These are phyloP conservation scores for Eudasyphora cyanicolor DNA, from an alignment of 2,888 invertebrate genomes.

Conservation along the genomic window DNA sequence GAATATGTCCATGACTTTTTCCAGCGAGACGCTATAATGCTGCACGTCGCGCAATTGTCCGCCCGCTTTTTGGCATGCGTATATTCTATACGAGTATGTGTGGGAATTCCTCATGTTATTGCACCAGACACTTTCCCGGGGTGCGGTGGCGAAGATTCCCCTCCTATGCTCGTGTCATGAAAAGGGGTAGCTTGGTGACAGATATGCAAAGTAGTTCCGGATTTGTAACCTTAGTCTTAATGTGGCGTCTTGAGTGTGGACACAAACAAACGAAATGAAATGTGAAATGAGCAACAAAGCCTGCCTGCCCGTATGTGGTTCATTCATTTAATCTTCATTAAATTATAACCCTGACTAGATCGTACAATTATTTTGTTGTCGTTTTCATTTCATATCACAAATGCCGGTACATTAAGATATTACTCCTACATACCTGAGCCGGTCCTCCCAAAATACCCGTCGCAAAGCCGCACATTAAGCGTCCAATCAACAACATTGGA, in stretches of 20 bases:
- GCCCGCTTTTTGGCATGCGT: constrained; percentile 26
- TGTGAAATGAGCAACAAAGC: constrained; percentile 50
- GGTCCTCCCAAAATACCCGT: constrained; percentile 88
- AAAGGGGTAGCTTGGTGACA: constrained; percentile 29
- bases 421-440: constrained; percentile 84
- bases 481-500: constrained; percentile 83
- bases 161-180: neutral
- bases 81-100: constrained; percentile 12
- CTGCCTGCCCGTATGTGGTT: neutral
- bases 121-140: neutral
- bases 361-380: constrained; percentile 27
- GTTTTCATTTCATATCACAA: constrained; percentile 13
- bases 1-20: constrained; percentile 65
- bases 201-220: constrained; percentile 63
- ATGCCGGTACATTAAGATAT: constrained; percentile 16
- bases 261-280: constrained; percentile 32
- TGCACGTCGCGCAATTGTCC: constrained; percentile 3
- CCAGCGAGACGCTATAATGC: constrained; percentile 27
- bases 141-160: constrained; percentile 4
- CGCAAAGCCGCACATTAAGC: constrained; percentile 86
- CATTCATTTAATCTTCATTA: constrained; percentile 50
- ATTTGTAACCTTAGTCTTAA: constrained; percentile 58
- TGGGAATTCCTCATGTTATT: constrained; percentile 46
- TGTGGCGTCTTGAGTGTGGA: constrained; percentile 22
- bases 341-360: constrained; percentile 49